Conservation (phyloP, 2,113 vertebrate genomes). For the Struthio camelus region DNA sequence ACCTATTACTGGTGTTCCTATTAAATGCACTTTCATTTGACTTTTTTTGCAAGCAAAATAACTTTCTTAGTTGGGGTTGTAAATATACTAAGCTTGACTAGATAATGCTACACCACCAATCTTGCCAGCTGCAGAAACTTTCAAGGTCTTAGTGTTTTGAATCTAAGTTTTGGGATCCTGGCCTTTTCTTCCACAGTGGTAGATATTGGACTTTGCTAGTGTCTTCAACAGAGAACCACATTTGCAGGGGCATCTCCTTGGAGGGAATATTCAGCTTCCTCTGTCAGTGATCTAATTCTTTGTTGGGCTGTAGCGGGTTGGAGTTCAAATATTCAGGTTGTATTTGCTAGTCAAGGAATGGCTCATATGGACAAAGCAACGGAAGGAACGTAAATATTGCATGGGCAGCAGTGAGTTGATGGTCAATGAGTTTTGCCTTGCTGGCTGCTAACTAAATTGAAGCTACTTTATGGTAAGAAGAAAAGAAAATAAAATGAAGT, state of each 20-base stretch:
- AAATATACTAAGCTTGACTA: neutral
- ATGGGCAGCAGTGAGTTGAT: neutral
- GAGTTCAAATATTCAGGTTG: neutral
- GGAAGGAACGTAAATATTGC: neutral
- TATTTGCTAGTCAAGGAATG: neutral
- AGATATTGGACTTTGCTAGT: neutral
- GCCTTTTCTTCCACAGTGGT: neutral
- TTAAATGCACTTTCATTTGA: neutral
- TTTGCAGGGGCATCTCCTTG: neutral
- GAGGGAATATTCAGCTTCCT: neutral
- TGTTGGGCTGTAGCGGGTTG: neutral
- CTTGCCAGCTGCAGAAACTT: neutral
- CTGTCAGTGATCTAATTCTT: neutral
- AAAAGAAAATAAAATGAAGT: neutral
- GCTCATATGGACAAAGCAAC: neutral
- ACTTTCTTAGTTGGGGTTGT: neutral
- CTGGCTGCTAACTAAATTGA: neutral
- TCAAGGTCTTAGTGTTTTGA: neutral
- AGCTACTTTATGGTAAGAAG: neutral
- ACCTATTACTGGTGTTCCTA: neutral
- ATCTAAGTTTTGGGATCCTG: neutral
- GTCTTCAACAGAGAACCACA: neutral
- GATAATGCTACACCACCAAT: rapidly evolving
- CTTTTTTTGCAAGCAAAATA: neutral
- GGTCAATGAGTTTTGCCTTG: neutral